Percentiles rank a stretch among this genome's conserved stretches.
Conservation (phyloP, 2,888 invertebrate species). For the Acrocera orbiculus region DNA sequence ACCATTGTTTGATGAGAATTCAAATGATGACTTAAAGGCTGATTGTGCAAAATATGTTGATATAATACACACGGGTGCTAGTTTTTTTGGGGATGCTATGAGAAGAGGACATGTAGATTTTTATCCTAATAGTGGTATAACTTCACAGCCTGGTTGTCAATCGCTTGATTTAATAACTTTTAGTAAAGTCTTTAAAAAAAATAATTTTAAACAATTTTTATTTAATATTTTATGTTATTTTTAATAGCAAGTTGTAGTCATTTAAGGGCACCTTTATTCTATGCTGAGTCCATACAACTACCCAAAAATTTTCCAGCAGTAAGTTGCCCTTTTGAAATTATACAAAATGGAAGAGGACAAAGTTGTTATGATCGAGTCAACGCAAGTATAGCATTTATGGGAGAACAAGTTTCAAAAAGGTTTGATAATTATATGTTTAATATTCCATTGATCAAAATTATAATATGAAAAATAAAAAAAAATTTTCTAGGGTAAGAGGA, state of each 20-base stretch:
- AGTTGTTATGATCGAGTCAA: slow-evolving; percentile 6
- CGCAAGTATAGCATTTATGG: slow-evolving; percentile 21
- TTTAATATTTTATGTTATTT: background rate
- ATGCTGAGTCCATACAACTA: slow-evolving; percentile 25
- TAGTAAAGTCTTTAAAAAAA: slow-evolving; percentile 17
- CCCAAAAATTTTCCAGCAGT: slow-evolving; percentile 22
- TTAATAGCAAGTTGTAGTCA: slow-evolving; percentile 24
- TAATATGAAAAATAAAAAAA: background rate
- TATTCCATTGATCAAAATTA: background rate
- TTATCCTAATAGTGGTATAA: slow-evolving; percentile 25
- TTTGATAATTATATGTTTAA: slow-evolving; percentile 9
- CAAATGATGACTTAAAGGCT: slow-evolving; percentile 19
- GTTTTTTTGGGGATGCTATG: slow-evolving; percentile 12
- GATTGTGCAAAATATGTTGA: slow-evolving; percentile 25
- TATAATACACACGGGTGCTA: slow-evolving; percentile 26
- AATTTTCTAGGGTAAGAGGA: slow-evolving; percentile 18
- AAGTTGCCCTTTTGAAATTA: slow-evolving; percentile 17
- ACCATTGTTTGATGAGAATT: slow-evolving; percentile 23
- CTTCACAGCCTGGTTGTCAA: slow-evolving; percentile 26
- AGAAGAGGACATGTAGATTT: slow-evolving; percentile 26
- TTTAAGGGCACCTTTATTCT: slow-evolving; percentile 24
- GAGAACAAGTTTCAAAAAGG: slow-evolving; percentile 22
- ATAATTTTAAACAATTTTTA: background rate
- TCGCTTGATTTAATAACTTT: slow-evolving; percentile 18
- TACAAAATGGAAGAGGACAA: slow-evolving; percentile 5